Percentiles rank a stretch among this genome's conserved stretches.
These are phyloP conservation scores for Drosophila austrosaltans DNA, from an alignment of 2,888 invertebrate genomes.

Conservation along the genomic window DNA sequence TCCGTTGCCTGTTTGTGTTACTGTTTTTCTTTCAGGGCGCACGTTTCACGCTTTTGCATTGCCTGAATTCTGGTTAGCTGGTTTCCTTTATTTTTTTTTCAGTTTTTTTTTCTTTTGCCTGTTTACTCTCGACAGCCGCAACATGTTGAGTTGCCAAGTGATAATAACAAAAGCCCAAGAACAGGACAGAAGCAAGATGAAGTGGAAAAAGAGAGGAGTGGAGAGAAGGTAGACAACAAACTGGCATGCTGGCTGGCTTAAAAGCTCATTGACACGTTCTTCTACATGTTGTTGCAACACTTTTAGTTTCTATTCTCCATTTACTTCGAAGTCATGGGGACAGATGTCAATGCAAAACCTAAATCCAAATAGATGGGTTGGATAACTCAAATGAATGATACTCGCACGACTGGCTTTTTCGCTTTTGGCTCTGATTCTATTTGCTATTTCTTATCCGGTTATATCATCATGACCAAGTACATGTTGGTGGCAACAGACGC, in stretches of 20 bases:
- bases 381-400: slow-evolving; percentile 24
- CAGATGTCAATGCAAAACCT: slow-evolving; percentile 60
- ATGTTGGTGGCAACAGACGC: too few species aligned
- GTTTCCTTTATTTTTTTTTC: slow-evolving; percentile 29
- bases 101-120: slow-evolving; percentile 16
- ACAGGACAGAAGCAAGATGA: neutral
- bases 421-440: slow-evolving; percentile 43
- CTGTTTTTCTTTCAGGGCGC: slow-evolving; percentile 44
- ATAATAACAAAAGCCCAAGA: slow-evolving; percentile 46
- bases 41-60: slow-evolving; percentile 8
- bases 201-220: neutral
- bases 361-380: slow-evolving; percentile 36
- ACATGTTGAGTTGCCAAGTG: slow-evolving; percentile 51
- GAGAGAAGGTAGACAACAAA: neutral
- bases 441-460: slow-evolving; percentile 36
- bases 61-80: slow-evolving; percentile 36
- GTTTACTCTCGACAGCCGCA: slow-evolving; percentile 45
- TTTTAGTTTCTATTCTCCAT: slow-evolving; percentile 44
- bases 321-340: slow-evolving; percentile 48
- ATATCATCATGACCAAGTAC: slow-evolving; percentile 15
- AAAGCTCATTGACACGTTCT: slow-evolving; percentile 73
- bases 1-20: slow-evolving; percentile 55
- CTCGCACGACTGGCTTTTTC: slow-evolving; percentile 47
- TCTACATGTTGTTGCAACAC: slow-evolving; percentile 54
- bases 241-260: slow-evolving; percentile 47